Percentiles rank a stretch among this genome's conserved stretches.
These are phyloP conservation scores for Brachirus orientalis DNA, from an alignment of 2,113 vertebrate genomes.

Conservation along the genomic window DNA sequence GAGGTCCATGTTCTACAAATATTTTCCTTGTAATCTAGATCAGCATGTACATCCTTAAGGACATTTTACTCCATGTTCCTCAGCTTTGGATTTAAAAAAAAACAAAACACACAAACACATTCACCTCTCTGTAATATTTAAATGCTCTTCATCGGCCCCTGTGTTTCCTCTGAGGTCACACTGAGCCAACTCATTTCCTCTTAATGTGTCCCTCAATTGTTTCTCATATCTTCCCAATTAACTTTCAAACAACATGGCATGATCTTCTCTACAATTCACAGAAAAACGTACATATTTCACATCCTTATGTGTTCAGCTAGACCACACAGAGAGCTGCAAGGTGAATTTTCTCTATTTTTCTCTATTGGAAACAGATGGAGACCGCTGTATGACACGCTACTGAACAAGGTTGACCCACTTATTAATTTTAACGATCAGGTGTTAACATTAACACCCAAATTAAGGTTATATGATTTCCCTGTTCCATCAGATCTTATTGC, in stretches of 20 bases:
- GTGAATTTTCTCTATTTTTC: constrained; percentile 70
- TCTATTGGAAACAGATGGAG: constrained; percentile 74
- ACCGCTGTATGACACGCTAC: constrained; percentile 60
- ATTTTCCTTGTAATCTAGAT: constrained; percentile 84
- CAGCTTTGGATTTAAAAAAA: constrained; percentile 56
- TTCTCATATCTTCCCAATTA: not conserved
- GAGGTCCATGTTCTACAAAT: constrained; percentile 81
- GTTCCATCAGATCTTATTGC: constrained; percentile 8
- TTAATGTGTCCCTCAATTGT: constrained; percentile 11
- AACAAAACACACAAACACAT: constrained; percentile 17
- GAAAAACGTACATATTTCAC: constrained; percentile 3
- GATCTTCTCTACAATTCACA: constrained; percentile 31
- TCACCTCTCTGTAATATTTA: constrained; percentile 24
- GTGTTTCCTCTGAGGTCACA: constrained; percentile 39
- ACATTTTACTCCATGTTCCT: constrained; percentile 63
- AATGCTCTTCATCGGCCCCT: constrained; percentile 28
- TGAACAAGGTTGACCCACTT: constrained; percentile 62
- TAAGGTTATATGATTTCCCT: constrained; percentile 21
- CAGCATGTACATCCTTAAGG: constrained; percentile 75
- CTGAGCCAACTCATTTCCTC: constrained; percentile 31
- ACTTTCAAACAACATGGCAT: constrained; percentile 19
- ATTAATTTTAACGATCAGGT: constrained; percentile 57
- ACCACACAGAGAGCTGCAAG: constrained; percentile 77
- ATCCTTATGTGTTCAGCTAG: constrained; percentile 59
- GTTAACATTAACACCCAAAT: constrained; percentile 62